Evolutionary conservation across 2,797 vertebrate species (phyloP).

Genomic region (Sebastes cheni): DNA sequence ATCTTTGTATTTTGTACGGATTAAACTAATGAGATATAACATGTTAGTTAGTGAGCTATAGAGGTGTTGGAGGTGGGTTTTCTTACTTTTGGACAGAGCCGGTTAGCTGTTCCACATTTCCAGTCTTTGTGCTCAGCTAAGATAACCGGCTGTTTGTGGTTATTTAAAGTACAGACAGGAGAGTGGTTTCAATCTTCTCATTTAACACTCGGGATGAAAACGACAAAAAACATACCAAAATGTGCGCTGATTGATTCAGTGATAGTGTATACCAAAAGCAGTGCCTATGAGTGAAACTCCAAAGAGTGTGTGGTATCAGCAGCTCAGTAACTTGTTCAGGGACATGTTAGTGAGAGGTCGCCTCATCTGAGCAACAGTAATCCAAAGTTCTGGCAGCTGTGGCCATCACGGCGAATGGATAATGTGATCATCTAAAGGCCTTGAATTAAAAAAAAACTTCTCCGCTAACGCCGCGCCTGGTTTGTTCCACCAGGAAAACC

Average conservation of each 20-base stretch:
- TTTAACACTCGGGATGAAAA: neutral
- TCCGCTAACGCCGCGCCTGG: neutral
- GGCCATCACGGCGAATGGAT: neutral
- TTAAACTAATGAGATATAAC: neutral
- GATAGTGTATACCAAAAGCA: neutral
- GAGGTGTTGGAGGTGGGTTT: neutral
- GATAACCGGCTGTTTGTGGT: neutral
- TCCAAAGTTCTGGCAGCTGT: constrained; percentile 6
- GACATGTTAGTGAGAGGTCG: neutral
- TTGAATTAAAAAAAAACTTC: constrained; percentile 31
- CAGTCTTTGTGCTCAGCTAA: neutral
- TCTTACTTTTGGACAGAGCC: neutral
- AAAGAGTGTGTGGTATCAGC: neutral
- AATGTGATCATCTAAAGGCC: constrained; percentile 27
- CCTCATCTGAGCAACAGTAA: neutral
- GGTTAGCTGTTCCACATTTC: neutral
- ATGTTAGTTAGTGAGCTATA: neutral
- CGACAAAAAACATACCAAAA: neutral
- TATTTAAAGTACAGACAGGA: neutral
- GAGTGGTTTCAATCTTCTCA: neutral
- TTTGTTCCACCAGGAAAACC: constrained; percentile 88
- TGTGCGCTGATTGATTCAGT: neutral
- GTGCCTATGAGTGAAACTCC: neutral
- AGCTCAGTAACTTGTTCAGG: neutral
- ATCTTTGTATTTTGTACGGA: neutral